Percentiles rank a stretch among this genome's conserved stretches.
phyloP scores from a whole-genome alignment of 2,797 vertebrate genomes.

The Ctenochaetus hawaiiensis region DNA sequence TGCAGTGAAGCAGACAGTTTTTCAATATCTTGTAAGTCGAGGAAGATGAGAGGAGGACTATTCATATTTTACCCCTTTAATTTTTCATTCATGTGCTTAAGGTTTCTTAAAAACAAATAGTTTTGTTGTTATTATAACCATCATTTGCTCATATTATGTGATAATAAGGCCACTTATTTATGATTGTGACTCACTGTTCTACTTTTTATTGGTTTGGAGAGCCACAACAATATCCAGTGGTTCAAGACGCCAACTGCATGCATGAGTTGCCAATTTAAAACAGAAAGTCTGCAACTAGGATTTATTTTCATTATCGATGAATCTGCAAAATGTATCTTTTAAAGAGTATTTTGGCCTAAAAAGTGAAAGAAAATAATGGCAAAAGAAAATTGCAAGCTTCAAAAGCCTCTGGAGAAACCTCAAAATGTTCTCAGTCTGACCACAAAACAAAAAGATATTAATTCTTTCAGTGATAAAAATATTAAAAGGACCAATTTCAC shows the following conservation, averaged over 20 bases:
- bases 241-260: background rate
- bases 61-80: constrained; percentile 35
- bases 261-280: background rate
- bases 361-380: background rate
- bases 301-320: background rate
- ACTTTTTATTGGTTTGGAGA: background rate
- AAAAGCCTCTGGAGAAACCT: background rate
- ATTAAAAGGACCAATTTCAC: background rate
- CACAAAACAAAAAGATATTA: background rate
- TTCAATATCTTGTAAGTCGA: constrained; percentile 18
- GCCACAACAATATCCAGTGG: background rate
- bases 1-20: constrained; percentile 18
- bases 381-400: background rate
- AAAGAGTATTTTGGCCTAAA: background rate
- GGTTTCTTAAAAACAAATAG: constrained; percentile 31
- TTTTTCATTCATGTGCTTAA: constrained; percentile 15
- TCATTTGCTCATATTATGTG: constrained; percentile 9
- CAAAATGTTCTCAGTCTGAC: background rate
- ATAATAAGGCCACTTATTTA: constrained; percentile 26
- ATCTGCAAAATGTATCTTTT: background rate
- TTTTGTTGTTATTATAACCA: constrained; percentile 4
- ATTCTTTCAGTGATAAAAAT: background rate
- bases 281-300: background rate
- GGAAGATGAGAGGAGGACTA: constrained; percentile 22
- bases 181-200: background rate